These are phyloP conservation scores for Xiphophorus maculatus DNA, from an alignment of 2,113 vertebrate genomes.

Conservation along the genomic window DNA sequence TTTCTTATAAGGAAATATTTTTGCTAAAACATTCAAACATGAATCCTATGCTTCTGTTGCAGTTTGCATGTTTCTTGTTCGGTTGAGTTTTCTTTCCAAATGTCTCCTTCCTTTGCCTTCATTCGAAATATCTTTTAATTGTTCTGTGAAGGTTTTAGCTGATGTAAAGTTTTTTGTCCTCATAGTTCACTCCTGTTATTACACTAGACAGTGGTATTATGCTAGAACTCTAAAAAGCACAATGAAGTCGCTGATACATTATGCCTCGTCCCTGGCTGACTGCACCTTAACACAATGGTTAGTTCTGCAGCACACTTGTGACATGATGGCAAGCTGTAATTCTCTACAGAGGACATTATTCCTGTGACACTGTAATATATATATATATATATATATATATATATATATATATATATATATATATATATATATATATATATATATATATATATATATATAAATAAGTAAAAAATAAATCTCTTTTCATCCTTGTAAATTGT, in stretches of 20 bases:
- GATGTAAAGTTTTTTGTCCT: not conserved
- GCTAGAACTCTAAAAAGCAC: not conserved
- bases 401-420: too few species aligned
- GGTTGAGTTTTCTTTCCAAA: too few species aligned
- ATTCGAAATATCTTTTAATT: not conserved
- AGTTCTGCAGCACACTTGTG: slow-evolving; percentile 9
- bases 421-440: too few species aligned
- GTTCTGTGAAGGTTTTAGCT: not conserved
- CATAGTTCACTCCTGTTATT: not conserved
- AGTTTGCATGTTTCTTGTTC: too few species aligned
- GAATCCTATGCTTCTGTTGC: too few species aligned
- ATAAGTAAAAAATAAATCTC: slow-evolving; percentile 5
- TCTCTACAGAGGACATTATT: slow-evolving; percentile 52
- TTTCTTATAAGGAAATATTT: too few species aligned
- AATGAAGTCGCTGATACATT: slow-evolving; percentile 12
- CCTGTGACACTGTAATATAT: slow-evolving; percentile 42
- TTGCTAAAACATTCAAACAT: too few species aligned
- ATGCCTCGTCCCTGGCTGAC: not conserved
- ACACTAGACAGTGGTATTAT: not conserved
- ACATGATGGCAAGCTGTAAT: slow-evolving; percentile 51
- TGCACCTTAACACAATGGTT: slow-evolving; percentile 6
- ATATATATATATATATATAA: not conserved
- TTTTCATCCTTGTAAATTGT: slow-evolving; percentile 51
- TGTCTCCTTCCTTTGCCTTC: not conserved
- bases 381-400: too few species aligned